Percentiles rank a stretch among this genome's conserved stretches.
phyloP scores from a whole-genome alignment of 2,888 invertebrate genomes.

The Archips xylosteana region DNA sequence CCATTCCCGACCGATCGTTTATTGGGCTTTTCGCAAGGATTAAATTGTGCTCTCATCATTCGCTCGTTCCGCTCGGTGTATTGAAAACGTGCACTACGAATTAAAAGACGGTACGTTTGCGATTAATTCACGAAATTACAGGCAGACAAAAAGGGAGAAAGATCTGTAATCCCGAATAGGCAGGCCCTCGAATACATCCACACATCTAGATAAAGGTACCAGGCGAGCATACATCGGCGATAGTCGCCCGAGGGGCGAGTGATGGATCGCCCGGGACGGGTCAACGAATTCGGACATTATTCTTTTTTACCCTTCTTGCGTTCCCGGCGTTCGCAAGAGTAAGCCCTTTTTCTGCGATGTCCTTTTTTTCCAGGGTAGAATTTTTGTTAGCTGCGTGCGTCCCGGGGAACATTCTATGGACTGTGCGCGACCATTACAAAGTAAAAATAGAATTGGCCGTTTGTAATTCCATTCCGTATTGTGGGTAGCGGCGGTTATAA shows the following conservation, averaged over 20 bases:
- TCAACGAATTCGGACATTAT: constrained; percentile 87
- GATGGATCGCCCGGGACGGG: constrained; percentile 86
- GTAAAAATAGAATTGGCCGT: constrained; percentile 82
- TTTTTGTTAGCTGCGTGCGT: constrained; percentile 70
- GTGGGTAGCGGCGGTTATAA: constrained; percentile 61
- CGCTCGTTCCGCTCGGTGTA: constrained; percentile 47
- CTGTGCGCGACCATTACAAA: constrained; percentile 82
- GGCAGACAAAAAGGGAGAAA: constrained; percentile 62
- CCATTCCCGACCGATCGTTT: constrained; percentile 72
- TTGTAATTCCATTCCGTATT: constrained; percentile 76
- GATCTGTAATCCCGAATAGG: constrained; percentile 77
- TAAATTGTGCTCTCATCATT: constrained; percentile 48
- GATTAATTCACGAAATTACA: constrained; percentile 57
- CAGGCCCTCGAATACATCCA: constrained; percentile 71
- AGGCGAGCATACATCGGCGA: constrained; percentile 73
- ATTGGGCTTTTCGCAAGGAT: constrained; percentile 68
- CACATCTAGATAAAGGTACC: constrained; percentile 74
- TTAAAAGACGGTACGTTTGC: constrained; percentile 47
- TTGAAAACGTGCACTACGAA: constrained; percentile 51
- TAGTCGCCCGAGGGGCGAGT: constrained; percentile 79
- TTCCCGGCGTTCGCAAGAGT: constrained; percentile 79
- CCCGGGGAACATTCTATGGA: constrained; percentile 78
- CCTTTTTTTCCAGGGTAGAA: constrained; percentile 79
- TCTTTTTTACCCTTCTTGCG: constrained; percentile 86
- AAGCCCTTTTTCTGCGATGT: constrained; percentile 84